phyloP scores from a whole-genome alignment of 2,797 vertebrate genomes.

The Neomorphus geoffroyi region DNA sequence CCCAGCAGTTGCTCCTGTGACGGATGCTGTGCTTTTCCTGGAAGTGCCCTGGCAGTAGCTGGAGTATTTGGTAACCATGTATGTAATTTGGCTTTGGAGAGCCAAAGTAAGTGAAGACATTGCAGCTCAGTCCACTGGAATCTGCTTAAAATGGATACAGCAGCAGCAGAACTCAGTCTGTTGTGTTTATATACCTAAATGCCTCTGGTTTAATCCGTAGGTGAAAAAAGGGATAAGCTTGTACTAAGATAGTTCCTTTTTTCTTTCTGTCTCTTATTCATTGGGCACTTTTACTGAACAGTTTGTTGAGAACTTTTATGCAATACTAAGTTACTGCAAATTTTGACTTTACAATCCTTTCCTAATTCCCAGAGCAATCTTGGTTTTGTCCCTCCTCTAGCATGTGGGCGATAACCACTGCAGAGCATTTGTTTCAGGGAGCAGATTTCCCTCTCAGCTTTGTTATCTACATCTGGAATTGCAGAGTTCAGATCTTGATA shows the following conservation, averaged over 20 bases:
- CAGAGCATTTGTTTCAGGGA: background rate
- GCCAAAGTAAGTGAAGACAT: background rate
- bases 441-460: background rate
- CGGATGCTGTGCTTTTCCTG: background rate
- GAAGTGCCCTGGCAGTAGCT: background rate
- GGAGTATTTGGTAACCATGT: background rate
- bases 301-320: background rate
- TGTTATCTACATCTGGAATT: background rate
- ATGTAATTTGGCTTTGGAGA: slow-evolving; percentile 21
- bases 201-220: background rate
- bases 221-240: background rate
- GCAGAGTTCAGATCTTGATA: background rate
- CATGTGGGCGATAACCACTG: rapidly evolving
- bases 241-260: background rate
- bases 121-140: slow-evolving; percentile 36
- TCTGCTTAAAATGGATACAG: slow-evolving; percentile 49
- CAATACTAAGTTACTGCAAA: background rate
- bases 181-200: background rate
- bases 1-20: background rate
- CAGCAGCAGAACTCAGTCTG: background rate
- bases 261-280: background rate
- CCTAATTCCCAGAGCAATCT: background rate
- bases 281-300: background rate
- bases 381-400: background rate
- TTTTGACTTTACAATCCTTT: background rate